Percentiles rank a stretch among this genome's conserved stretches.
phyloP scores from a whole-genome alignment of 1,140 invertebrate genomes.

The Theocolax elegans region DNA sequence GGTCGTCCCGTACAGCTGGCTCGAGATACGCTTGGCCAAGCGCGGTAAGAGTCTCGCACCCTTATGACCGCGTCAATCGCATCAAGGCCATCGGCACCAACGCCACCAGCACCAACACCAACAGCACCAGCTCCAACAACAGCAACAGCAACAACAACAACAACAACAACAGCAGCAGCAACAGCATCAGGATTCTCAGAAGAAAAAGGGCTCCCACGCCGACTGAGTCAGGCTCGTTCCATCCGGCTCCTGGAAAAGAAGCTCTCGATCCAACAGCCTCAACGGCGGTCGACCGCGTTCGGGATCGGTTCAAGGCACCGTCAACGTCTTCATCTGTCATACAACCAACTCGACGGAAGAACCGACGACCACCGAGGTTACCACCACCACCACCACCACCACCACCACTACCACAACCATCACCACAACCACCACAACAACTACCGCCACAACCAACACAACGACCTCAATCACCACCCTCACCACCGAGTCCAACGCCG shows the following conservation, averaged over 20 bases:
- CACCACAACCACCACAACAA: too few species aligned
- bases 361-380: neutral
- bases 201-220: slow-evolving; percentile 43
- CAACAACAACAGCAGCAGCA: neutral
- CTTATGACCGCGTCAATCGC: slow-evolving; percentile 54
- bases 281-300: slow-evolving; percentile 4
- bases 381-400: too few species aligned
- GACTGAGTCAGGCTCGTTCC: slow-evolving; percentile 60
- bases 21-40: slow-evolving; percentile 59
- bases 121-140: neutral
- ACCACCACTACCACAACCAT: too few species aligned
- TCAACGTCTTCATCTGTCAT: slow-evolving; percentile 49
- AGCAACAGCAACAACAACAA: neutral
- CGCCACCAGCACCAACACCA: neutral
- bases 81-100: neutral
- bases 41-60: slow-evolving; percentile 55
- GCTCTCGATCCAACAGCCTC: slow-evolving; percentile 21
- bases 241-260: slow-evolving; percentile 45
- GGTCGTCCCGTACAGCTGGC: slow-evolving; percentile 63
- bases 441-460: too few species aligned
- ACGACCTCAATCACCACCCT: too few species aligned
- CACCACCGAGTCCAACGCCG: neutral
- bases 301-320: neutral
- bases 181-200: neutral
- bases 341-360: slow-evolving; percentile 14